Evolutionary conservation across 2,113 vertebrate genomes (phyloP).

Genomic region (Microtus richardsoni): DNA sequence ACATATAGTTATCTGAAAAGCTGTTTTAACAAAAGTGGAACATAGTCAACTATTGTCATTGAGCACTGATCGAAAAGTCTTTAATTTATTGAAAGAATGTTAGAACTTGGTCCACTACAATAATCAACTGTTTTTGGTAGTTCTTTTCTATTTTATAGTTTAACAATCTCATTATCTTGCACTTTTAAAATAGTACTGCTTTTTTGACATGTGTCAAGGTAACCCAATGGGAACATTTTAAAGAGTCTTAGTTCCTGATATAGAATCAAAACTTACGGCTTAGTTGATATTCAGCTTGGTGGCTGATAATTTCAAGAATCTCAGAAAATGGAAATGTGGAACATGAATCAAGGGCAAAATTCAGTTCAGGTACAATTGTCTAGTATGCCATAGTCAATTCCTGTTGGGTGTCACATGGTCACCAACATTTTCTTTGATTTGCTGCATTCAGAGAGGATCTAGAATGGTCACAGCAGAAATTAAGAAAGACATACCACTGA

Average conservation of each 20-base stretch:
- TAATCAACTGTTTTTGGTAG: background rate
- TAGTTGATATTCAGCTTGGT: background rate
- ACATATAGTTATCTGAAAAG: slow-evolving; percentile 5
- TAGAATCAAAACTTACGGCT: slow-evolving; percentile 16
- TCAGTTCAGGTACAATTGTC: background rate
- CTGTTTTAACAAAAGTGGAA: background rate
- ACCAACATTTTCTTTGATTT: background rate
- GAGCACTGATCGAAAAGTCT: background rate
- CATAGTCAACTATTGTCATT: background rate
- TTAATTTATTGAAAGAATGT: background rate
- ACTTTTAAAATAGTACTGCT: no score
- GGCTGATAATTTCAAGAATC: background rate
- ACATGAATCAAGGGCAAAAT: background rate
- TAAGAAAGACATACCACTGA: background rate
- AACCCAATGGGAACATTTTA: background rate
- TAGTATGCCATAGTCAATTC: background rate
- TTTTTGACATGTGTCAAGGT: background rate
- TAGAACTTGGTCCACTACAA: background rate
- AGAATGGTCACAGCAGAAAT: background rate
- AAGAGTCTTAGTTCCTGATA: background rate
- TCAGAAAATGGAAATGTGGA: background rate
- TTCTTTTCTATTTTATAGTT: background rate
- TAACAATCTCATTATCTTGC: background rate
- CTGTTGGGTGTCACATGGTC: background rate
- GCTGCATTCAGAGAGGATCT: background rate